Percentiles rank a stretch among this genome's conserved stretches.
Evolutionary conservation across 2,888 invertebrate genomes (phyloP).

Genomic region (Syritta pipiens): DNA sequence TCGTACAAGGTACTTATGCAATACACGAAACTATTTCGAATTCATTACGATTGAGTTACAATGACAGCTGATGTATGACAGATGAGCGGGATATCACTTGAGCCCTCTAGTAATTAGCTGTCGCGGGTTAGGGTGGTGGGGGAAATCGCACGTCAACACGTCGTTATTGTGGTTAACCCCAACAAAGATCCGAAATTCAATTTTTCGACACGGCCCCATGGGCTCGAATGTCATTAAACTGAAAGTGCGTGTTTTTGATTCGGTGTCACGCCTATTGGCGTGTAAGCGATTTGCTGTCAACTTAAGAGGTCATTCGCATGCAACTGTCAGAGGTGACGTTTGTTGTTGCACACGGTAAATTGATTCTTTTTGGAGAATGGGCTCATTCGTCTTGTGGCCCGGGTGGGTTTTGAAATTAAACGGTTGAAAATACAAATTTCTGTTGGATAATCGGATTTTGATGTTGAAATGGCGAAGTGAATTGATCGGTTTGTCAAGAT

Average conservation of each 20-base stretch:
- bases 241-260: constrained; percentile 40
- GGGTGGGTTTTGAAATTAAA: constrained; percentile 15
- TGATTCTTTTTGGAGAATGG: constrained; percentile 11
- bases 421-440: constrained; percentile 12
- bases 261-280: constrained; percentile 26
- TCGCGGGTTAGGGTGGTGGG: background rate
- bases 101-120: constrained; percentile 36
- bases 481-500: constrained; percentile 19
- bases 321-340: background rate
- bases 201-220: constrained; percentile 41
- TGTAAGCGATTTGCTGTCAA: constrained; percentile 41
- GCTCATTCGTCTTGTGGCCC: constrained; percentile 1
- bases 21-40: constrained; percentile 3
- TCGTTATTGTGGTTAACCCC: background rate
- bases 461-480: constrained; percentile 4
- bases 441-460: constrained; percentile 28
- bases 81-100: constrained; percentile 32
- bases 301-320: constrained; percentile 44
- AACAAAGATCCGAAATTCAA: constrained; percentile 33
- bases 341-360: background rate
- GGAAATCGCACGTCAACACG: constrained; percentile 35
- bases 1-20: background rate
- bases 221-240: constrained; percentile 29
- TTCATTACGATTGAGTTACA: constrained; percentile 28
- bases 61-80: constrained; percentile 47